Conservation (phyloP, 2,797 vertebrate species). For the Strix occidentalis region DNA sequence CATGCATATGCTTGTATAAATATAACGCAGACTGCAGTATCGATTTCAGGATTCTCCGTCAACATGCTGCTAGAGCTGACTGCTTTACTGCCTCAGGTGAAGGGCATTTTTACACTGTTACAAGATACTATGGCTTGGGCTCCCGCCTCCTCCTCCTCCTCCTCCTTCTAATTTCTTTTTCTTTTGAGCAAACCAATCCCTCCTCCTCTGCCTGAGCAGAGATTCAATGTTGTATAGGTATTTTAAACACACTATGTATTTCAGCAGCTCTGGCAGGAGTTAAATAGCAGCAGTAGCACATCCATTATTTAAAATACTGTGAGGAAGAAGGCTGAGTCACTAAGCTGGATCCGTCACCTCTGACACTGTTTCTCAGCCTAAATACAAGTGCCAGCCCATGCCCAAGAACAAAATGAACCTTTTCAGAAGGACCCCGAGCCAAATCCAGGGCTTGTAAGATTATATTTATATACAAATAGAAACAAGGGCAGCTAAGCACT, state of each 20-base stretch:
- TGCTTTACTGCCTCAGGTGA: not conserved
- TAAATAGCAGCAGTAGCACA: not conserved
- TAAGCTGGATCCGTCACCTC: not conserved
- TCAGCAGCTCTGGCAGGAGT: slow-evolving; percentile 20
- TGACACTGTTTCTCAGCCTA: slow-evolving; percentile 11
- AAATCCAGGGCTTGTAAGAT: not conserved
- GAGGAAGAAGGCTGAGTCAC: slow-evolving; percentile 42
- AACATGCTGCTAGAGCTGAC: not conserved
- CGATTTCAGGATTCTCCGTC: not conserved
- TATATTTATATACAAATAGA: not conserved
- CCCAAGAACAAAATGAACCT: not conserved
- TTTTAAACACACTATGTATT: not conserved
- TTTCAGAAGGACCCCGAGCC: not conserved
- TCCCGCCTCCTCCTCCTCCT: not conserved
- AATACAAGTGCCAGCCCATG: not conserved
- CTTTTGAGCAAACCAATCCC: not conserved
- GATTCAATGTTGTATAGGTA: not conserved
- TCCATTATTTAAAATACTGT: not conserved
- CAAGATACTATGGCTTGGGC: not conserved
- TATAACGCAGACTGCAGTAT: not conserved
- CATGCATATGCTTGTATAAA: not conserved
- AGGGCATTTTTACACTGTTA: not conserved
- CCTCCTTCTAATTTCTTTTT: not conserved
- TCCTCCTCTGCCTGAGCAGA: not conserved
- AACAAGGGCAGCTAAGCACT: not conserved